Evolutionary conservation across 2,797 vertebrate species (phyloP), one percentile per base, ranked within the genome.

Genomic region (Tapera naevia): DNA sequence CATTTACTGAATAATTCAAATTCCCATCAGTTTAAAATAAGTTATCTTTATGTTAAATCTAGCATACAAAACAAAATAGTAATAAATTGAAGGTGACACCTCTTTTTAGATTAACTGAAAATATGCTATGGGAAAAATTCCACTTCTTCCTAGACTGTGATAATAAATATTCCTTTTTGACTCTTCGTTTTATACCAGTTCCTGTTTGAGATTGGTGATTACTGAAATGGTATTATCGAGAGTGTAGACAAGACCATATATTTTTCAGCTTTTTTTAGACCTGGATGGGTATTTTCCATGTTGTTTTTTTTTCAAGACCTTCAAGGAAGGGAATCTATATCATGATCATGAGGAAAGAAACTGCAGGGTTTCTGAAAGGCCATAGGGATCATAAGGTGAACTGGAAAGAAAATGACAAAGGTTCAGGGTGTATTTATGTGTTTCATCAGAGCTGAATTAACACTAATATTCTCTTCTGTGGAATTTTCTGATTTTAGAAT

Each of bases 51-150:
- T 66, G 27, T 70, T 74, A 80, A 53, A 15, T 80, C 46, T 88
- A 54, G 17, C 30, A 45, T n/a, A 56, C 10, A 66, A 74, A 80
- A 66, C 19, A 94, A 88, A 92, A 48, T 22, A 54, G 14, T 33
- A 80, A 75, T 85, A 94, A 94, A 80, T 64, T 72, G 56, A 81
- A 93, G 6, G 46, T 74, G 72, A 61, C 32, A 82, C 11, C 7
- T 80, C 17, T 54, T 80, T 79, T 90, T 66, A 84, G 41, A 74
- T 83, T 81, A 74, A 86, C 74, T 91, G 73, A 90, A 86, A 82
- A 50, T 25, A 76, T 17, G 28, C 28, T 79, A 4, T 64, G 27
- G 61, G 74, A 83, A 85, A 79, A 74, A 43, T 91, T 41, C 17
- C 30, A 69, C 50, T 86, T 82, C 54, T 84, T 84, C 45, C 32